Evolutionary conservation across 2,797 vertebrate genomes (phyloP).

Genomic region (Tragopan temminckii): DNA sequence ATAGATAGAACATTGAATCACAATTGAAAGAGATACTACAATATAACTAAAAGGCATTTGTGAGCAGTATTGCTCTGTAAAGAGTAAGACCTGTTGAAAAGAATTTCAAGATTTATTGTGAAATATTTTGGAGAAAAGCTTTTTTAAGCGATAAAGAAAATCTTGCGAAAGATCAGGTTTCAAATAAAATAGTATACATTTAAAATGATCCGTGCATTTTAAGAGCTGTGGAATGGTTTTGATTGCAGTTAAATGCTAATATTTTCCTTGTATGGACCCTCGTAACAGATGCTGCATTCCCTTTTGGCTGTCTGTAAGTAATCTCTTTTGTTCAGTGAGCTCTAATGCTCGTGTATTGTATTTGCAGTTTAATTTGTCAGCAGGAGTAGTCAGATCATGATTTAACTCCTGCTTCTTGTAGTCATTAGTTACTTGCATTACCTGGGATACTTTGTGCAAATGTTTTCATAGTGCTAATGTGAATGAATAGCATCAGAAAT

Average conservation of each 20-base stretch:
- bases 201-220: constrained; percentile 4
- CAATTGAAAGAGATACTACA: neutral
- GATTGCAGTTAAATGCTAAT: constrained; percentile 9
- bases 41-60: neutral
- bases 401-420: constrained; percentile 18
- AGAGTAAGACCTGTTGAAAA: constrained; percentile 16
- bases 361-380: constrained; percentile 16
- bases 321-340: constrained; percentile 29
- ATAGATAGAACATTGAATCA: neutral
- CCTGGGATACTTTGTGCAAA: neutral
- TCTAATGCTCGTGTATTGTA: neutral
- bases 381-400: neutral
- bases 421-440: neutral
- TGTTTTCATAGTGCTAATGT: neutral
- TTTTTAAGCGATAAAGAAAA: neutral
- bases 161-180: constrained; percentile 4
- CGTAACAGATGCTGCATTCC: constrained; percentile 39
- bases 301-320: constrained; percentile 14
- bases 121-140: constrained; percentile 6
- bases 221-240: constrained; percentile 37
- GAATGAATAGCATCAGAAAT: neutral
- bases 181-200: neutral
- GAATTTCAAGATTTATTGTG: constrained; percentile 1
- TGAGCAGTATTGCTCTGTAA: neutral
- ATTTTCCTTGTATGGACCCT: constrained; percentile 27